A percentile compares a stretch with the other conserved stretches of the same genome.
phyloP scores from a whole-genome alignment of 1,140 invertebrate genomes.

The Pogonus chalceus region DNA sequence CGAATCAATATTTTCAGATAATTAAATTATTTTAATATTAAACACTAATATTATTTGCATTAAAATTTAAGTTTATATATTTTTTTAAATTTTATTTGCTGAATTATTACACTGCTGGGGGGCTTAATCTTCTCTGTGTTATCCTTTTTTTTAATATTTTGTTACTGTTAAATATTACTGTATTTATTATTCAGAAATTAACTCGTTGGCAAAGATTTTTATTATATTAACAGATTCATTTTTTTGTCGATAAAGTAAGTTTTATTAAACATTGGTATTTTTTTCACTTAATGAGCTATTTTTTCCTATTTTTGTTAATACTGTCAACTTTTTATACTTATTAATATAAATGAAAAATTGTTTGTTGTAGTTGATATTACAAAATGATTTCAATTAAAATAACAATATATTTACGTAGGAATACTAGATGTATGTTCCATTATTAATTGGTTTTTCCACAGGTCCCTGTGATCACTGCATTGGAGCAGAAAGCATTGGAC shows the following conservation, averaged over 20 bases:
- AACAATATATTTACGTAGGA: neutral
- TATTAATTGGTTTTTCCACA: too few relatives aligned
- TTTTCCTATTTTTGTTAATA: too few relatives aligned
- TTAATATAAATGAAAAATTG: neutral
- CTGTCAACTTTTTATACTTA: neutral
- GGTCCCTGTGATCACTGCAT: constrained; percentile 62
- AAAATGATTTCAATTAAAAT: too few relatives aligned
- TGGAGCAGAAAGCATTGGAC: constrained; percentile 69
- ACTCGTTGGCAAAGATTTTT: too few relatives aligned
- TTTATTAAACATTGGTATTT: too few relatives aligned
- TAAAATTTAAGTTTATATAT: neutral
- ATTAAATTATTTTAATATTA: too few relatives aligned
- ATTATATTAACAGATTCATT: too few relatives aligned
- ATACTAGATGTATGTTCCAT: neutral
- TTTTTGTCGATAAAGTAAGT: too few relatives aligned
- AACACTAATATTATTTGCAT: neutral
- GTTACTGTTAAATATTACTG: neutral
- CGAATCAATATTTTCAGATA: too few relatives aligned
- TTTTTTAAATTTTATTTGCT: constrained; percentile 1
- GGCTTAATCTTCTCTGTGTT: constrained; percentile 39
- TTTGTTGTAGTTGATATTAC: too few relatives aligned
- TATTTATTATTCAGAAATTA: too few relatives aligned
- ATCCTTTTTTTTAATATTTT: neutral
- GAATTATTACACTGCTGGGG: constrained; percentile 28
- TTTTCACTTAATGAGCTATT: too few relatives aligned